A percentile compares a stretch with the other conserved stretches of the same genome.
Evolutionary conservation across 2,888 invertebrate genomes (phyloP).

Genomic region (Sphecodes monilicornis): DNA sequence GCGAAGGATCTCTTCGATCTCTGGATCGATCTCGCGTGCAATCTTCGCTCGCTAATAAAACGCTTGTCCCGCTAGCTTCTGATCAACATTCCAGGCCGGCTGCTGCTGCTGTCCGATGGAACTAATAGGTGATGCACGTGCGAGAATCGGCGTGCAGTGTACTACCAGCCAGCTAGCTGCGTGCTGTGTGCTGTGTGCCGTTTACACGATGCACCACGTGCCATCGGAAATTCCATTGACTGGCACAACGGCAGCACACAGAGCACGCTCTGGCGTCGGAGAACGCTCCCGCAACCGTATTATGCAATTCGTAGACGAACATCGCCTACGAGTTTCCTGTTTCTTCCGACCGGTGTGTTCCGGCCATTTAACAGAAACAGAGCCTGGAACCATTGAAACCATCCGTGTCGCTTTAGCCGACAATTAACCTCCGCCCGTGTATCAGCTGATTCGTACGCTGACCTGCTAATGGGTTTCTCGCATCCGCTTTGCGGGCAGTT

Average conservation of each 20-base stretch:
- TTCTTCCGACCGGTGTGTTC: constrained; percentile 5
- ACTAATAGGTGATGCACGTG: constrained; percentile 60
- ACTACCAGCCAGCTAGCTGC: constrained; percentile 17
- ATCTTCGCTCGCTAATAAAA: constrained; percentile 50
- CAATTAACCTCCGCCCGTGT: constrained; percentile 4
- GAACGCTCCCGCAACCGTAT: constrained; percentile 21
- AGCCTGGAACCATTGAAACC: not conserved
- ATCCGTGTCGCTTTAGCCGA: not conserved
- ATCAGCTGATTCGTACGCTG: not conserved
- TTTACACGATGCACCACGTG: constrained; percentile 46
- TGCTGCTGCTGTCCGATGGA: constrained; percentile 48
- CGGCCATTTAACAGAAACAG: constrained; percentile 29
- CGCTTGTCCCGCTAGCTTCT: constrained; percentile 52
- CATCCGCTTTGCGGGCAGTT: not conserved
- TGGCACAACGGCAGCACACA: not conserved
- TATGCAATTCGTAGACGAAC: constrained; percentile 42
- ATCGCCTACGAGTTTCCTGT: constrained; percentile 41
- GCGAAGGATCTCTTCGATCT: not conserved
- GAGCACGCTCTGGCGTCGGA: not conserved
- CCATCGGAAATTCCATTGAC: constrained; percentile 52
- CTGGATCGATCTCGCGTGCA: constrained; percentile 27
- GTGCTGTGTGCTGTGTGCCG: constrained; percentile 30
- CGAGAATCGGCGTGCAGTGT: constrained; percentile 9
- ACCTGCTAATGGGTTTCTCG: not conserved
- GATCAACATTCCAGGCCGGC: constrained; percentile 68